Evolutionary conservation across 2,113 vertebrate genomes (phyloP), one percentile per base, ranked within the genome.

Genomic region (Gila orcuttii): DNA sequence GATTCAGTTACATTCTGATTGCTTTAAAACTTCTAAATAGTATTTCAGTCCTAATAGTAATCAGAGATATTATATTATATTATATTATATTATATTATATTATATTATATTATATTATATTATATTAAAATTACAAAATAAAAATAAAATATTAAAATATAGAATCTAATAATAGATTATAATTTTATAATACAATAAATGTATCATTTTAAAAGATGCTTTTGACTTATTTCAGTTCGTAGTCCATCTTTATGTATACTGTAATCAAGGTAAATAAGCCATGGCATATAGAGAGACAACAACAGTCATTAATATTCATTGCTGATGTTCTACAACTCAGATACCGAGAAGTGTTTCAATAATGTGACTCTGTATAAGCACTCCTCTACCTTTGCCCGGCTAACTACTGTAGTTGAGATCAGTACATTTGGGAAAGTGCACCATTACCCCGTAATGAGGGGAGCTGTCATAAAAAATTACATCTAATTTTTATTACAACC

Each of bases 401-500:
- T 62, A 64, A 28, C 39, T 33, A 19, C 47, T 57, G 50, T 77
- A 33, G 50, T 50, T 31, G 42, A 45, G 23, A 64, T 62, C 1
- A 1, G 12, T 62, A 19, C 39, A 79, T 77, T 36, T 23, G n/a
- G 8, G 31, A 47, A 28, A 62, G 21, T 79, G 47, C 36, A 75
- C 23, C 36, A 36, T 23, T 28, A 25, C 1, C 15, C 28, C 11
- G 3, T 64, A 59, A 79, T 76, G 36, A 57, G n/a, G 10, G 6
- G 15, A 23, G 13, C 7, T 17, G 55, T 33, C 45, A 82, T 33
- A 39, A 57, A 57, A 69, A 69, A 33, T 82, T 8, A 82, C 60
- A 82, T 68, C 39, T 12, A 68, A 31, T 68, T 82, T 68, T 50
- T 50, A 82, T 69, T 52, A 23, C 80, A 55, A 52, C 45, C 25